Percentiles rank a stretch among this genome's conserved stretches.
Conservation (phyloP, 2,113 vertebrate species). For the Corvus hawaiiensis region DNA sequence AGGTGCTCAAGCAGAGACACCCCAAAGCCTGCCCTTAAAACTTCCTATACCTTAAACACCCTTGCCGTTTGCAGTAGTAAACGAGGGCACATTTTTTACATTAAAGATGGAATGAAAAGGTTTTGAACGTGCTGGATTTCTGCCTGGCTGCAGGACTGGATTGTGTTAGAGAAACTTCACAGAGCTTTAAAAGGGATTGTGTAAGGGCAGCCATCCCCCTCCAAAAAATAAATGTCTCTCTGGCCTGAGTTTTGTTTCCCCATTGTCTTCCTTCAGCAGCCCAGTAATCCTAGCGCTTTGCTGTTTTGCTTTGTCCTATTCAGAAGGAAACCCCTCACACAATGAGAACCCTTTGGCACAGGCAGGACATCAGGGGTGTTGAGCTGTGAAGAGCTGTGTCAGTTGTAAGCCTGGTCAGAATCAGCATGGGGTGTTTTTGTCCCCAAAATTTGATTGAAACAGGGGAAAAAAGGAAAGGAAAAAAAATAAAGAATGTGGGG, state of each 20-base stretch:
- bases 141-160: conserved; percentile 34
- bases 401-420: background rate
- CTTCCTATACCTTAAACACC: background rate
- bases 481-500: too few relatives aligned
- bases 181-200: conserved; percentile 37
- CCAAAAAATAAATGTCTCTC: conserved; percentile 12
- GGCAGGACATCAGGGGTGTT: conserved; percentile 12
- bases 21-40: background rate
- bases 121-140: background rate
- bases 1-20: background rate
- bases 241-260: conserved; percentile 19
- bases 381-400: conserved; percentile 49
- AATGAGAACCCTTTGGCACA: conserved; percentile 47
- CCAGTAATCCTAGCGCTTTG: conserved; percentile 36
- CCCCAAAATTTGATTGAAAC: background rate
- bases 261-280: conserved; percentile 53
- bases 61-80: background rate
- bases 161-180: conserved; percentile 33
- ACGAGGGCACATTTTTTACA: background rate
- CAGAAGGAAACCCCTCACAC: conserved; percentile 52
- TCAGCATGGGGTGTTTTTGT: background rate
- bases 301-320: conserved; percentile 57
- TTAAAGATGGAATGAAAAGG: conserved; percentile 14
- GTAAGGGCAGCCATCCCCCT: conserved; percentile 29
- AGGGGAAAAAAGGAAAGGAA: background rate